These are phyloP conservation scores for Palythoa caribaeorum DNA, from an alignment of 92 coral and sea anemone species.

Conservation along the genomic window DNA sequence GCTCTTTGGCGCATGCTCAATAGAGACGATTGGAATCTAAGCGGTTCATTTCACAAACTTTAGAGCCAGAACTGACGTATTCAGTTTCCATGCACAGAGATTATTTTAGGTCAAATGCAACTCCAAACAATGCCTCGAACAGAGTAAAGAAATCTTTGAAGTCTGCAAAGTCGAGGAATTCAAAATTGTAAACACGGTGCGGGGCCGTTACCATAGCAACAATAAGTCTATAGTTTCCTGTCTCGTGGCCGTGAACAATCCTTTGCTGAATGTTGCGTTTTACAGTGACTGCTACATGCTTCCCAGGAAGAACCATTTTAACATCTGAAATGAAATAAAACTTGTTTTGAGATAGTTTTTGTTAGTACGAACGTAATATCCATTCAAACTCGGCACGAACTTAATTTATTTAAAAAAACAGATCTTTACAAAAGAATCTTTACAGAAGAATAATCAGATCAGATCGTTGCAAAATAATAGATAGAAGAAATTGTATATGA, in stretches of 20 bases:
- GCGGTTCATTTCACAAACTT: too few relatives aligned
- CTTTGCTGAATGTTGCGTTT: conserved; percentile 50
- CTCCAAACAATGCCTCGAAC: conserved; percentile 69
- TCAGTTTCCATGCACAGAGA: background rate
- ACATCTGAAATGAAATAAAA: conserved; percentile 53
- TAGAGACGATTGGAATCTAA: too few relatives aligned
- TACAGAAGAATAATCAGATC: too few relatives aligned
- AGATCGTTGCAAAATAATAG: too few relatives aligned
- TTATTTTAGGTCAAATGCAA: conserved; percentile 19
- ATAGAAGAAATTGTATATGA: too few relatives aligned
- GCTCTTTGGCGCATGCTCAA: too few relatives aligned
- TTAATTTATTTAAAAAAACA: too few relatives aligned
- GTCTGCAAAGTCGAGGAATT: conserved; percentile 57
- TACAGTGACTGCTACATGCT: conserved; percentile 58
- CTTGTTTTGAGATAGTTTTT: too few relatives aligned
- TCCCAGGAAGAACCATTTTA: conserved; percentile 74
- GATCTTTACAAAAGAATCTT: too few relatives aligned
- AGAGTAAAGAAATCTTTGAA: conserved; percentile 52
- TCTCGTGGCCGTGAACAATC: conserved; percentile 52
- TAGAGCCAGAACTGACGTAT: too few relatives aligned
- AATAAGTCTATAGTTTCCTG: conserved; percentile 53
- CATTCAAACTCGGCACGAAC: too few relatives aligned
- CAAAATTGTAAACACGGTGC: conserved; percentile 62
- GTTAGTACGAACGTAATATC: too few relatives aligned
- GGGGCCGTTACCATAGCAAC: conserved; percentile 65